Base-by-base conservation (phyloP, 2,113 vertebrate species). In the Suncus etruscus region DNA sequence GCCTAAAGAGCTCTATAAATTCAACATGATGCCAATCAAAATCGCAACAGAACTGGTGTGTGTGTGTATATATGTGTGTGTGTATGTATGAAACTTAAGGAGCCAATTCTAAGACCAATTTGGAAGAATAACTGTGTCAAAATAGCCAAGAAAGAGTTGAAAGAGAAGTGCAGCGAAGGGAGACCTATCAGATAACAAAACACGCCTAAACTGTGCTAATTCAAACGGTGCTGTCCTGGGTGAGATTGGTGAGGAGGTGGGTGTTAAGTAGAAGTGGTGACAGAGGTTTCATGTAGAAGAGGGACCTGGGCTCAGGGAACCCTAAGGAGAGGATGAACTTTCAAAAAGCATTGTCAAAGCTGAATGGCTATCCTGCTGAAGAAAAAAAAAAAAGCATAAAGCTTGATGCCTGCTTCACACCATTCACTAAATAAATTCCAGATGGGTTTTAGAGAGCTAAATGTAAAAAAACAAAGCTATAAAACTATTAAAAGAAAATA, bases 401-500 rank as follows among this genome's bases (percentile, higher is more conserved):
- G 80, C 85, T 83, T 89, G 82, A 89, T 87, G 92, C 70, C 70
- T 85, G 84, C 70, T 95, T 96, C 54, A 89, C 51, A 87, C 82
- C 85, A 91, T 82, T 89, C 20, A 51, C 82, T 75, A 84, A 95
- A 95, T 95, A 91, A 83, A 94, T 96, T 96, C 95, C 93, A 95
- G 92, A 95, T 95, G 94, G 90, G 94, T 94, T 61, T 61, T 78
- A 91, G 82, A 89, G 82, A 93, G 69, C 87, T 47, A 85, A 85
- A 75, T 68, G 75, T 93, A 75, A 94, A 89, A 83, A 58, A 66
- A 48, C 8, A 90, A 93, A 94, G 27, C 93, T 94, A 79, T 95
- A 90, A 96, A 95, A 92, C 93, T 91, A 94, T 96, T 96, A 93
- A 94, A 95, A 95, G 92, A 95, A 96, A 95, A 95, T 93, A 91